Evolutionary conservation across 2,113 vertebrate species (phyloP), one percentile per base, ranked within the genome.

Genomic region (Fukomys damarensis): DNA sequence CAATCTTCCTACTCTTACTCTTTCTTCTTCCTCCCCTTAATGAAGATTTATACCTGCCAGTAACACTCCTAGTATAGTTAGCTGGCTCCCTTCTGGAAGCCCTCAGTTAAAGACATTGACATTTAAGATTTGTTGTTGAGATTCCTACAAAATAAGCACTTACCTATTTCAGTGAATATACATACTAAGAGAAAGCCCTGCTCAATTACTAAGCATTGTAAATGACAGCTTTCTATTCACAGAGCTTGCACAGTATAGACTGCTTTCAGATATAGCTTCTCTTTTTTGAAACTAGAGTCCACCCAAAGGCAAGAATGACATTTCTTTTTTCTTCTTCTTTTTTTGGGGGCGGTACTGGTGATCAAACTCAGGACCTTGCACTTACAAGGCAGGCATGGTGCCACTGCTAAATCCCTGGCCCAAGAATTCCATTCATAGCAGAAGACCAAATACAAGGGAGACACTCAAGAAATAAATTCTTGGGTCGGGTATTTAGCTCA

Each of bases 401-500:
- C n/a, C n/a, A n/a, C n/a, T n/a, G n/a, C n/a, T n/a, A n/a, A n/a
- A n/a, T n/a, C n/a, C n/a, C 52, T 54, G 52, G 52, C n/a, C n/a
- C 20, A 92, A 92, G 46, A 93, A 89, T 61, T 19, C 16, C 49
- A 80, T n/a, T 93, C 72, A 54, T 86, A 85, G 88, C 26, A 56
- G 26, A 54, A 26, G 12, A 74, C 28, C 32, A n/a, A 52, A 10
- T 84, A 90, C 7, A 35, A 7, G 16, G 20, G 46, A 68, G 4
- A 26, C 54, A 58, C 13, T 88, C 70, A 61, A 52, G 72, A 85
- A 58, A 83, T 86, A 80, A 43, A 63, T 70, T 30, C 26, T 85
- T 59, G 35, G 46, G 46, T 9, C 46, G 9, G 9, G 46, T 5
- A 49, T 49, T 49, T 49, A 49, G 46, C 46, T 49, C 46, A 9